Evolutionary conservation across 2,113 vertebrate genomes (phyloP).

Genomic region (Oreochromis niloticus): DNA sequence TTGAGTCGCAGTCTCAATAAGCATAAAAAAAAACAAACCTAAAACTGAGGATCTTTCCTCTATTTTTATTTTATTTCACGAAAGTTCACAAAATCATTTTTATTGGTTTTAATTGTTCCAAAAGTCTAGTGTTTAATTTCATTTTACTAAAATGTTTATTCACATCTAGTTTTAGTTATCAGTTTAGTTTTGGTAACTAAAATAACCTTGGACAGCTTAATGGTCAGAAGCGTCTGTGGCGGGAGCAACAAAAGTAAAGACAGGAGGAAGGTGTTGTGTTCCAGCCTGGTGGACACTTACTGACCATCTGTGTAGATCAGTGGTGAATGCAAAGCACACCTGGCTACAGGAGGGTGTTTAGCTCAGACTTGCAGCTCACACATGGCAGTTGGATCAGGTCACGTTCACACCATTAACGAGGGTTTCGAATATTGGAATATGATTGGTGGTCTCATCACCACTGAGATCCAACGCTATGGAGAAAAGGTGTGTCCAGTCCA

Average conservation of each 20-base stretch:
- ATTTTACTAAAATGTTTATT: neutral
- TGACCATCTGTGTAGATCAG: neutral
- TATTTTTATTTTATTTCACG: neutral
- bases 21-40: rapidly evolving
- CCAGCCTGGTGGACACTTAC: neutral
- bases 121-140: neutral
- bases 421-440: neutral
- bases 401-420: neutral
- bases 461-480: neutral
- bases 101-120: neutral
- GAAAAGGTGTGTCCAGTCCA: neutral
- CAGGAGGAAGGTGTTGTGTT: neutral
- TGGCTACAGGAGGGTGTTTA: neutral
- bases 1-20: neutral
- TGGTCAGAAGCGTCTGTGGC: neutral
- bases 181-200: neutral
- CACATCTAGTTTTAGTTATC: neutral
- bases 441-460: neutral
- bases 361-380: neutral
- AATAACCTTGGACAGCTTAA: neutral
- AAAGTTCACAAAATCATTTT: neutral
- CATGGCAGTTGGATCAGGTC: neutral
- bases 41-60: neutral
- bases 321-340: neutral
- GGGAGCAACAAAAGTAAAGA: neutral